Evolutionary conservation across 1,140 invertebrate species (phyloP).

Genomic region (Bombus waltoni): DNA sequence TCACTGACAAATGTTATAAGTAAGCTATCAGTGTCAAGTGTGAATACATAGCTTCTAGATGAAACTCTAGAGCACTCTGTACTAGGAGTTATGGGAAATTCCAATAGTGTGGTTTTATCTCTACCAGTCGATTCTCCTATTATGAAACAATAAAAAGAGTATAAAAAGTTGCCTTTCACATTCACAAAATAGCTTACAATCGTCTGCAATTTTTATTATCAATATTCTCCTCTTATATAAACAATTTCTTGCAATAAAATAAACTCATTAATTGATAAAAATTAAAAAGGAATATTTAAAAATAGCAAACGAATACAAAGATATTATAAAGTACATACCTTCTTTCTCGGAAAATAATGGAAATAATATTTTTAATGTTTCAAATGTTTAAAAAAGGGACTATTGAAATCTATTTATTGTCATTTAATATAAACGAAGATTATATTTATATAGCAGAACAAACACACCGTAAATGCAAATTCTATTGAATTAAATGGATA

Average conservation of each 20-base stretch:
- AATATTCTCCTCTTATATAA: neutral
- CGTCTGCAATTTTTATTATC: neutral
- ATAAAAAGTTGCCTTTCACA: neutral
- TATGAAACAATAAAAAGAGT: conserved; percentile 1
- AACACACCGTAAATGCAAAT: neutral
- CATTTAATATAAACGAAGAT: neutral
- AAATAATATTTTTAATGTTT: neutral
- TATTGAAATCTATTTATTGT: neutral
- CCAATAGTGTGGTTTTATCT: conserved; percentile 80
- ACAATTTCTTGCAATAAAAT: neutral
- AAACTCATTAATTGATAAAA: neutral
- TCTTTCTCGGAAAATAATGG: neutral
- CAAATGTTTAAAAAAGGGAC: too few relatives aligned
- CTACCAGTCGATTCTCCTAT: conserved; percentile 70
- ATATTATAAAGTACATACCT: neutral
- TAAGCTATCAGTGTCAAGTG: conserved; percentile 86
- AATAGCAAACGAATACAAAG: neutral
- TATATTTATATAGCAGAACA: neutral
- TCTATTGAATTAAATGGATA: neutral
- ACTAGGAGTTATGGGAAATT: conserved; percentile 87
- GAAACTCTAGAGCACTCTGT: conserved; percentile 88
- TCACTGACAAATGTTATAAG: conserved; percentile 82
- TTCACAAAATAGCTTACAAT: neutral
- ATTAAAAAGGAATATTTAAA: neutral
- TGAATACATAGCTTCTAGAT: conserved; percentile 87